A percentile compares a stretch with the other conserved stretches of the same genome.
These are phyloP conservation scores for Orchesellides sinensis DNA, from an alignment of 2,888 invertebrate species.

Conservation along the genomic window DNA sequence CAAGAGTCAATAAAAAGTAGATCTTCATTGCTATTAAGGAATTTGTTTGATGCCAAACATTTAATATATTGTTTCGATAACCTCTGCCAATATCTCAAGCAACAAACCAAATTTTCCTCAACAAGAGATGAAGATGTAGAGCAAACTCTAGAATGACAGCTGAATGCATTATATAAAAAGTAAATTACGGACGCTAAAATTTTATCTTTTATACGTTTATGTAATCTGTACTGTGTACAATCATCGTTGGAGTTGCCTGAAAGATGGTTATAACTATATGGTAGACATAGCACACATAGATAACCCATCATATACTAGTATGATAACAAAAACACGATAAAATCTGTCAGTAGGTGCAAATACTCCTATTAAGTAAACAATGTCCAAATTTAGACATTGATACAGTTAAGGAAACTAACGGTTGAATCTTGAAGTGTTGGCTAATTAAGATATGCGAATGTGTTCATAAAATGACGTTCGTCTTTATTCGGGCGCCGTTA, in stretches of 20 bases:
- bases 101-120: conserved; percentile 12
- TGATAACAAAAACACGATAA: conserved; percentile 25
- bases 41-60: too few relatives aligned
- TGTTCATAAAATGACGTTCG: conserved; percentile 17
- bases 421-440: conserved; percentile 30
- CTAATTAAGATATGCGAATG: conserved; percentile 46
- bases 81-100: neutral
- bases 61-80: neutral
- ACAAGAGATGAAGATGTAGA: neutral
- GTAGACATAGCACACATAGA: neutral
- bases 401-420: conserved; percentile 48
- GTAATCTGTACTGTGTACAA: neutral
- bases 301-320: neutral
- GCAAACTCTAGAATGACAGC: neutral
- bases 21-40: too few relatives aligned
- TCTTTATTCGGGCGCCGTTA: conserved; percentile 38
- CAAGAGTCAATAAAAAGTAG: too few relatives aligned
- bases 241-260: neutral
- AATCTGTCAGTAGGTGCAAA: conserved; percentile 36
- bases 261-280: neutral
- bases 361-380: conserved; percentile 43
- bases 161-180: neutral
- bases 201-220: neutral
- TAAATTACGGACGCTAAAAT: neutral
- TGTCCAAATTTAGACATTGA: conserved; percentile 54